Percentiles rank a stretch among this genome's conserved stretches.
These are phyloP conservation scores for Acanthaster planci DNA, from an alignment of 35 echinoderm and acorn worm genomes.

Conservation along the genomic window DNA sequence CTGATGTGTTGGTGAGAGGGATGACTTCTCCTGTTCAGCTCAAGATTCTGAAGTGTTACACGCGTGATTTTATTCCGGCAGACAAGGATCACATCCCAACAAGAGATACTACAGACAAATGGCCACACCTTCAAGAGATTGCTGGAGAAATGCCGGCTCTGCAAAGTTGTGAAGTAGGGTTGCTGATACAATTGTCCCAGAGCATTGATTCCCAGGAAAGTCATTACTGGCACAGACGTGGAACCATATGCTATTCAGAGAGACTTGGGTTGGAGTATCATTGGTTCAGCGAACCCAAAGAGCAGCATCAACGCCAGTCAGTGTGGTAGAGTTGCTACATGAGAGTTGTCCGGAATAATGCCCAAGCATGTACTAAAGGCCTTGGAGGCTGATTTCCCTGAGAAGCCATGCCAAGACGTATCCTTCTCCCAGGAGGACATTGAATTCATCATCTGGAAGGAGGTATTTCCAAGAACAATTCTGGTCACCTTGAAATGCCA, in stretches of 20 bases:
- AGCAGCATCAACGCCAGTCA: not conserved
- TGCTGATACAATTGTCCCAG: constrained; percentile 41
- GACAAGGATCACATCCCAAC: constrained; percentile 27
- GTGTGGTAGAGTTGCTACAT: not conserved
- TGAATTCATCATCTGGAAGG: not conserved
- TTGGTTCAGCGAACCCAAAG: not conserved
- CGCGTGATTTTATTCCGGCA: constrained; percentile 17
- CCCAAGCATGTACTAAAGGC: constrained; percentile 20
- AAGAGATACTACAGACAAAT: constrained; percentile 11
- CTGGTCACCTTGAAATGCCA: constrained; percentile 60
- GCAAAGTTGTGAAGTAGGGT: not conserved
- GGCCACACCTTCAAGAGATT: not conserved
- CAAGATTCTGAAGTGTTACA: not conserved
- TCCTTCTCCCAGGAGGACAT: constrained; percentile 9
- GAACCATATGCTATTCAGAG: not conserved
- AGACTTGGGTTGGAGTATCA: not conserved
- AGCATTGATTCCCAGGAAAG: constrained; percentile 43
- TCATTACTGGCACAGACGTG: constrained; percentile 40
- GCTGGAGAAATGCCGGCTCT: constrained; percentile 17
- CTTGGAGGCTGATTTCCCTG: constrained; percentile 41
- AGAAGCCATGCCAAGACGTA: not conserved
- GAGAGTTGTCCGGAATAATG: not conserved
- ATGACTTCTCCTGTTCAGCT: not conserved
- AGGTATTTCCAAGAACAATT: not conserved
- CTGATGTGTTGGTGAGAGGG: constrained; percentile 26